Conservation (phyloP, 2,888 invertebrate genomes). For the Eristalinus aeneus region DNA sequence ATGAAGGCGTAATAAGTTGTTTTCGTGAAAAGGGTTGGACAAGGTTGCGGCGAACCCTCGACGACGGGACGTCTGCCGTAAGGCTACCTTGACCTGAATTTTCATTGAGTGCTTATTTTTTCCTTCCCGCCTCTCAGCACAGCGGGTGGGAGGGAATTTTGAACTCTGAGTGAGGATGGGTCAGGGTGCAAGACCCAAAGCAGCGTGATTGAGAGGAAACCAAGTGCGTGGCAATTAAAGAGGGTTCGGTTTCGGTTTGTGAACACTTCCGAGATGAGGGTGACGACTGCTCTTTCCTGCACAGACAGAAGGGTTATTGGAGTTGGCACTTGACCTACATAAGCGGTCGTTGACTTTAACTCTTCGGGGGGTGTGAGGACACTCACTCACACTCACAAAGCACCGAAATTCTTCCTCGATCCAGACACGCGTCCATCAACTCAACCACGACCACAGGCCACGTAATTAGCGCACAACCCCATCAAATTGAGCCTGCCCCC, state of each 20-base stretch:
- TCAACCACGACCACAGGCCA: neutral
- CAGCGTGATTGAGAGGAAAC: neutral
- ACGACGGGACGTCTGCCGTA: conserved; percentile 6
- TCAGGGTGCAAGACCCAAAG: neutral
- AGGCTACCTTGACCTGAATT: conserved; percentile 53
- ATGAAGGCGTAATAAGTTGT: conserved; percentile 48
- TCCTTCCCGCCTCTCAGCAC: neutral
- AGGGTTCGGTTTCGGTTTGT: neutral
- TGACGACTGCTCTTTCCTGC: too few relatives aligned
- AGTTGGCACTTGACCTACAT: too few relatives aligned
- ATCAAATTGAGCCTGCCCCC: neutral
- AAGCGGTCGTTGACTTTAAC: too few relatives aligned
- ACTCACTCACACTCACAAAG: too few relatives aligned
- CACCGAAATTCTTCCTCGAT: neutral
- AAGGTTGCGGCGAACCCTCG: conserved; percentile 36
- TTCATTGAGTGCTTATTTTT: neutral
- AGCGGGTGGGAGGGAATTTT: neutral
- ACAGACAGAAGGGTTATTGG: too few relatives aligned
- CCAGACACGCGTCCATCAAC: neutral
- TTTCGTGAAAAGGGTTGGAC: conserved; percentile 44
- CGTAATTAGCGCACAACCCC: conserved; percentile 17
- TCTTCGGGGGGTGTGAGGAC: too few relatives aligned
- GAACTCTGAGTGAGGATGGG: neutral
- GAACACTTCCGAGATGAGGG: neutral
- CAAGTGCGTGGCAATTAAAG: neutral